Conservation (phyloP, 2,113 vertebrate genomes). For the Corythornis cristatus region DNA sequence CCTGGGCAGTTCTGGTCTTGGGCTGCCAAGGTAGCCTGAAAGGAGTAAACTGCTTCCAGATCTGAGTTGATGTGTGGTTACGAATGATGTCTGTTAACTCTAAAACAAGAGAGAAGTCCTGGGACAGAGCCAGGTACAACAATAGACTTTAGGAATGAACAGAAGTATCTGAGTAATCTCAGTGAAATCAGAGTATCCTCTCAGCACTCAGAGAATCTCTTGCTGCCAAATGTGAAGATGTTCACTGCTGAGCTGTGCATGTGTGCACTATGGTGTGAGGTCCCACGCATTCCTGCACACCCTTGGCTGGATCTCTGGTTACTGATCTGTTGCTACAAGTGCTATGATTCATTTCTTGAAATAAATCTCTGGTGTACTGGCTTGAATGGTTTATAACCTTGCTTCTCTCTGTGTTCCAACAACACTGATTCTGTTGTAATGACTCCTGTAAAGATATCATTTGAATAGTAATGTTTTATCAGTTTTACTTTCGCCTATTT, state of each 20-base stretch:
- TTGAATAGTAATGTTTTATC: conserved; percentile 48
- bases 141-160: background rate
- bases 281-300: background rate
- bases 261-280: background rate
- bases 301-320: background rate
- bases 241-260: background rate
- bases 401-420: background rate
- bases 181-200: background rate
- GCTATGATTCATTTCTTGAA: background rate
- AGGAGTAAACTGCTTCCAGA: background rate
- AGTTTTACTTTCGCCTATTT: background rate
- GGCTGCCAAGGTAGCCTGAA: background rate
- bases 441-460: conserved; percentile 58
- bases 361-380: background rate
- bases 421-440: conserved; percentile 54
- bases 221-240: background rate
- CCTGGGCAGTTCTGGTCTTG: background rate
- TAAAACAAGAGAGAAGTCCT: background rate
- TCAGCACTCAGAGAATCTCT: background rate
- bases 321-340: background rate
- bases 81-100: rapidly evolving
- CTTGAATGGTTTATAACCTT: background rate
- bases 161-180: background rate
- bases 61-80: background rate
- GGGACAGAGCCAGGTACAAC: background rate